Evolutionary conservation across 1,140 invertebrate genomes (phyloP).

Genomic region (Drosophila lowei): DNA sequence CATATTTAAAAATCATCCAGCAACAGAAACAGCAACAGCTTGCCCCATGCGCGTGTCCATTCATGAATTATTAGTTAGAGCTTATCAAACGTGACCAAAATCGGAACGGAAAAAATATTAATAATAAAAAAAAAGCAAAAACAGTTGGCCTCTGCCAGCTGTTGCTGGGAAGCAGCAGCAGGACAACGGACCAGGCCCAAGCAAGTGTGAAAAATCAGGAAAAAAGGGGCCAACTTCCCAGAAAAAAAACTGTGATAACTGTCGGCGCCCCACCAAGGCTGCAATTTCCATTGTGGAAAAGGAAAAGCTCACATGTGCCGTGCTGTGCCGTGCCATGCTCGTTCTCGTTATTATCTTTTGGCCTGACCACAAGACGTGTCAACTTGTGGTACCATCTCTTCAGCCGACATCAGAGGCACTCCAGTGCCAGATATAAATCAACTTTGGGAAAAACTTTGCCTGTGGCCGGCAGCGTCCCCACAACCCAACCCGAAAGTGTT

Average conservation of each 20-base stretch:
- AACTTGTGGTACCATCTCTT: slow-evolving; percentile 43
- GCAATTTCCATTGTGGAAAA: too few species aligned
- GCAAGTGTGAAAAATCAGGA: slow-evolving; percentile 73
- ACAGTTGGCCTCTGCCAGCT: slow-evolving; percentile 51
- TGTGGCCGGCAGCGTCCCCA: slow-evolving; percentile 33
- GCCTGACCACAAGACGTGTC: slow-evolving; percentile 74
- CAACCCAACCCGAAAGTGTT: slow-evolving; percentile 16
- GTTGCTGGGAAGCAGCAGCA: slow-evolving; percentile 37
- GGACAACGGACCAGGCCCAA: slow-evolving; percentile 10
- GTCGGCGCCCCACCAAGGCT: slow-evolving; percentile 11
- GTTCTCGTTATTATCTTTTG: slow-evolving; percentile 67
- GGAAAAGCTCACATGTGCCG: slow-evolving; percentile 36
- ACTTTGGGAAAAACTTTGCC: slow-evolving; percentile 42
- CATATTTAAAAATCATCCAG: slow-evolving; percentile 77
- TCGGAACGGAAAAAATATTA: slow-evolving; percentile 58
- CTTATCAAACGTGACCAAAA: slow-evolving; percentile 79
- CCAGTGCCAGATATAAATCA: slow-evolving; percentile 59
- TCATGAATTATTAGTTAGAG: slow-evolving; percentile 77
- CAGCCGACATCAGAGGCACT: slow-evolving; percentile 7
- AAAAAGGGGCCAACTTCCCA: slow-evolving; percentile 24
- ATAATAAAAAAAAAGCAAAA: slow-evolving; percentile 42
- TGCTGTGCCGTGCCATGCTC: neutral
- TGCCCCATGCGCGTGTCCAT: slow-evolving; percentile 40
- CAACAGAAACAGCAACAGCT: slow-evolving; percentile 59
- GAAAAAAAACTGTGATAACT: slow-evolving; percentile 42